Evolutionary conservation across 2,113 vertebrate genomes (phyloP).

Genomic region (Rhinolophus sinicus): DNA sequence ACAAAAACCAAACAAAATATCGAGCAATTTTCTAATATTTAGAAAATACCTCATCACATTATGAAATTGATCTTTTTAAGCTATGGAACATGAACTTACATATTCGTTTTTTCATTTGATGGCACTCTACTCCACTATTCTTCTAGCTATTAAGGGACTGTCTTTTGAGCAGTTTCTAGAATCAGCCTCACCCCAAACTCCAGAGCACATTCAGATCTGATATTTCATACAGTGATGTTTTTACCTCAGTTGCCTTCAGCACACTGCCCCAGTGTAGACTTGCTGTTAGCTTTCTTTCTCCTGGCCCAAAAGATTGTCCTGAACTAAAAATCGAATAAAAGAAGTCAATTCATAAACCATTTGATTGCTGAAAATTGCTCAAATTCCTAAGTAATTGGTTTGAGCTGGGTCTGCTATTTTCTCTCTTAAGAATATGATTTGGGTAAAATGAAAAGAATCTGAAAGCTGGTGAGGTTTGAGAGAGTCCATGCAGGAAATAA

Average conservation of each 20-base stretch:
- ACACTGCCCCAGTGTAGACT: neutral
- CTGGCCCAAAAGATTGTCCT: neutral
- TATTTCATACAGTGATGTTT: neutral
- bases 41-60: neutral
- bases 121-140: neutral
- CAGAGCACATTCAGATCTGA: neutral
- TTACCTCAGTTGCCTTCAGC: neutral
- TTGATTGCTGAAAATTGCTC: neutral
- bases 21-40: neutral
- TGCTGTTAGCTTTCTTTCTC: neutral
- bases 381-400: neutral
- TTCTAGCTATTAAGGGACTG: neutral
- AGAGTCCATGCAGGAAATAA: neutral
- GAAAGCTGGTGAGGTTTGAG: neutral
- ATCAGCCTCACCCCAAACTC: neutral
- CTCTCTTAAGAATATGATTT: neutral
- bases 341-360: neutral
- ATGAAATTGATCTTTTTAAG: neutral
- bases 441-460: neutral
- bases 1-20: neutral
- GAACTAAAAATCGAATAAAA: neutral
- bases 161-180: neutral
- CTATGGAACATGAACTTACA: neutral
- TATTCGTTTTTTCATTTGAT: neutral
- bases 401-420: neutral